These are phyloP conservation scores for Drosophila pallidifrons DNA, from an alignment of 1,140 invertebrate genomes.

Conservation along the genomic window DNA sequence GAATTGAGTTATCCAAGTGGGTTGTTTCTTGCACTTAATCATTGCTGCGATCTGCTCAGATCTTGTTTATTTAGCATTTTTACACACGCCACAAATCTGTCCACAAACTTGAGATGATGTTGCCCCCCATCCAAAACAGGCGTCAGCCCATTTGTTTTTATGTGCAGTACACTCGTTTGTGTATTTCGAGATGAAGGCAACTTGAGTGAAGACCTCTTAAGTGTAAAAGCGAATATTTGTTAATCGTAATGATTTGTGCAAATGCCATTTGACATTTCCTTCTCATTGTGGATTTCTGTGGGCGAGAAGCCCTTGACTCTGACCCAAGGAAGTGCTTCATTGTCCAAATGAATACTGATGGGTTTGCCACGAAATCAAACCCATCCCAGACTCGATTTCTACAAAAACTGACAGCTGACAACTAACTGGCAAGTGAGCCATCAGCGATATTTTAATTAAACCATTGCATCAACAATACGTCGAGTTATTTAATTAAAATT, in stretches of 20 bases:
- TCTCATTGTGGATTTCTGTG: not conserved
- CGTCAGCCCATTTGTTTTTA: conserved; percentile 47
- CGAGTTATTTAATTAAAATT: conserved; percentile 80
- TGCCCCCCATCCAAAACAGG: conserved; percentile 3
- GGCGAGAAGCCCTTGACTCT: conserved; percentile 37
- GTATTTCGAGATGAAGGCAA: not conserved
- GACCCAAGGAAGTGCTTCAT: conserved; percentile 61
- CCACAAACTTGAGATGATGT: conserved; percentile 27
- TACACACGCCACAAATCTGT: conserved; percentile 59
- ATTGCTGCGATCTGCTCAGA: conserved; percentile 17
- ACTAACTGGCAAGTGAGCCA: conserved; percentile 69
- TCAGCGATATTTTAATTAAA: conserved; percentile 57
- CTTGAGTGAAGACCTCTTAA: conserved; percentile 23
- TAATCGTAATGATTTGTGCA: conserved; percentile 83
- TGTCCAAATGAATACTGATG: conserved; percentile 67
- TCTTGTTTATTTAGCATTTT: conserved; percentile 58
- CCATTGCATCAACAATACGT: conserved; percentile 38
- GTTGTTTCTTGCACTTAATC: conserved; percentile 50
- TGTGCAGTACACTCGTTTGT: not conserved
- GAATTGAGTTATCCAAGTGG: conserved; percentile 60
- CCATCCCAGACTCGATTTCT: not conserved
- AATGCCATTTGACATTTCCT: conserved; percentile 74
- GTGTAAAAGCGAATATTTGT: conserved; percentile 57
- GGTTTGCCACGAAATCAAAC: conserved; percentile 33
- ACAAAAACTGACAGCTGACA: conserved; percentile 17